Base-by-base conservation (phyloP, 2,113 vertebrate species). In the Urocitellus parryii region DNA sequence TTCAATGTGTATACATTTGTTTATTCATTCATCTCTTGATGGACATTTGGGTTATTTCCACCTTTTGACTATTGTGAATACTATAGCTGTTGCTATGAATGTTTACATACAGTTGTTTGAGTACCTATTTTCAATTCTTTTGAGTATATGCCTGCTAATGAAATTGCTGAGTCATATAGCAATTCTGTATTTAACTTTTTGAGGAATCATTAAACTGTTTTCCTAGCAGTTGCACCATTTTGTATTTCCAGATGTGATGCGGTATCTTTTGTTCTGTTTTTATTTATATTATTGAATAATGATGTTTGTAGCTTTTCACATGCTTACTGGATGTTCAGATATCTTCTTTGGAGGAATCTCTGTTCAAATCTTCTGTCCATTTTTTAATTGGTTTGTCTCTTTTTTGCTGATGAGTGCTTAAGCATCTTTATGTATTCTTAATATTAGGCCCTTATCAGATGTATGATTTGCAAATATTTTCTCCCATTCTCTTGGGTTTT, bases 1-100 rank as follows among this genome's bases (percentile, higher is more conserved):
- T 65, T 94, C 70, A 92, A n/a, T 80, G 24, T 94, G n/a, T 58
- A 61, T 80, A 51, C 29, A 58, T 65, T 92, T 88, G 32, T 95
- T 94, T 94, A 77, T 61, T 73, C 37, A 37, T 58, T 94, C 32
- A 45, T 58, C 68, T 67, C 9, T 42, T 81, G 72, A n/a, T 92
- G 68, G 84, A 51, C 63, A 45, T 72, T 73, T 86, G 68, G 42
- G 24, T 58, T 92, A 77, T 82, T 82, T 95, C 53, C 4, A 67
- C 42, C 67, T 53, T 39, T 79, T 88, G n/a, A 16, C 51, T 72
- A 24, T 58, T 18, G 14, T 72, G 29, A 73, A 56, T 72, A 92
- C 42, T 39, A 61, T 61, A 65, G 37, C 42, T 42, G 70, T 51
- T 72, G 32, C 53, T 79, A 0, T 76, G 68, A 72, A 48, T 58